Base-by-base conservation (phyloP, 2,888 invertebrate species). In the Nomada goodeniana region DNA sequence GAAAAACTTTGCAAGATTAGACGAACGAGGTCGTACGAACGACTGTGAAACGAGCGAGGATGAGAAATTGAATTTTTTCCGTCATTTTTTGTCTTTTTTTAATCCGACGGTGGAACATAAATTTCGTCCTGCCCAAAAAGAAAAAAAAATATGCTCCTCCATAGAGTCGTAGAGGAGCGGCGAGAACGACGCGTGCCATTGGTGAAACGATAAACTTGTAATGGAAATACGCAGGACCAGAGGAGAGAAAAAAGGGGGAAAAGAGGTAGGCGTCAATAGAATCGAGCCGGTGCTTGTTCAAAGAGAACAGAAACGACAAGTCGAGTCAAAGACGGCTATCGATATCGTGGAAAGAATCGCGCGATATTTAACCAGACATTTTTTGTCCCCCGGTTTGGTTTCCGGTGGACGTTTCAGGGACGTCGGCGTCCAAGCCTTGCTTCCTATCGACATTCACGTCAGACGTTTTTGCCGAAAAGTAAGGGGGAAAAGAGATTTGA, bases 361-460 rank as follows among this genome's bases (percentile, higher is more conserved):
- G 20, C n/a, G n/a, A 60, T 69, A 23, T n/a, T n/a, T 53, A 26
- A 55, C 55, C 53, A 65, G 60, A 5, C 26, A 47, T 47, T 61
- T 71, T 29, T 60, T 71, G 42, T 71, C 61, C 53, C n/a, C 61
- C 20, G 44, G 55, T 29, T 63, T 63, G 23, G 26, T 42, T 44
- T 10, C 23, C 15, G 80, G 29, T 4, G 26, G 13, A 70, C n/a
- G 55, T 53, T 57, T 80, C 55, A 63, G 71, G 23, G 71, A 65
- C 53, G 42, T 50, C 36, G 47, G 55, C 20, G 36, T 71, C 60
- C 67, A 53, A 69, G 64, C 53, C 52, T 59, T 47, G 47, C 44
- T 52, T 55, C 57, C 55, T 55, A 80, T 80, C 80, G 80, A 80
- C 80, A 69, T 59, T 44, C 57, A 18, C n/a, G 77, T 79, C 77